Evolutionary conservation across 2,113 vertebrate genomes (phyloP), one percentile per base, ranked within the genome.

Genomic region (Saccopteryx bilineata): DNA sequence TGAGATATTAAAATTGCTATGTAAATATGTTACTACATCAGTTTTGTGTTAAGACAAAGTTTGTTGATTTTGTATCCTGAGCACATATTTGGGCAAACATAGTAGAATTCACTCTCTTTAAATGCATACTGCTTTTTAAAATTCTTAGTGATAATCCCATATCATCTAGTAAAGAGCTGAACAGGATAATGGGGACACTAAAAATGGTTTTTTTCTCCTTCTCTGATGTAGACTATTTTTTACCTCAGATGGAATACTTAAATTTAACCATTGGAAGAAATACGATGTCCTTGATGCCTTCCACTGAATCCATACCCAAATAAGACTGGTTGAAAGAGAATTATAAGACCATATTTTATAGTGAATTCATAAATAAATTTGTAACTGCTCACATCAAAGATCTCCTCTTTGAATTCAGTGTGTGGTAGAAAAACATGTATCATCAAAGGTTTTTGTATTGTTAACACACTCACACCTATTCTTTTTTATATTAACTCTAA

Each of bases 41-140:
- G 8, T n/a, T 88, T 84, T 33, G 24, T 65, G 17, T 48, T 72
- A 84, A 31, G 58, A 2, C 7, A 80, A 58, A 71, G 6, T 65
- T 86, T 63, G 75, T 86, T 76, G 52, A 46, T 48, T 4, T 65
- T 61, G 1, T 66, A 79, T 61, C 2, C 26, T 94, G n/a, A 81
- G 14, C 4, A 89, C 9, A 19, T 76, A 3, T 63, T 2, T 23
- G 39, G 11, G 7, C 17, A 91, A 8, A 88, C 3, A 58, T 60
- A 74, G 76, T 23, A 33, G 2, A 82, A 82, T 87, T 82, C 76
- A 58, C 23, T 78, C 18, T 52, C n/a, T 91, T 91, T 79, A 91
- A 94, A 28, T 80, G 18, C 5, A 31, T 61, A 56, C 1, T 58
- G 11, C 5, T 65, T 92, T 90, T 58, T 31, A 85, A 60, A 39